phyloP scores from a whole-genome alignment of 2,888 invertebrate genomes.

The Oxyteleia sp. region DNA sequence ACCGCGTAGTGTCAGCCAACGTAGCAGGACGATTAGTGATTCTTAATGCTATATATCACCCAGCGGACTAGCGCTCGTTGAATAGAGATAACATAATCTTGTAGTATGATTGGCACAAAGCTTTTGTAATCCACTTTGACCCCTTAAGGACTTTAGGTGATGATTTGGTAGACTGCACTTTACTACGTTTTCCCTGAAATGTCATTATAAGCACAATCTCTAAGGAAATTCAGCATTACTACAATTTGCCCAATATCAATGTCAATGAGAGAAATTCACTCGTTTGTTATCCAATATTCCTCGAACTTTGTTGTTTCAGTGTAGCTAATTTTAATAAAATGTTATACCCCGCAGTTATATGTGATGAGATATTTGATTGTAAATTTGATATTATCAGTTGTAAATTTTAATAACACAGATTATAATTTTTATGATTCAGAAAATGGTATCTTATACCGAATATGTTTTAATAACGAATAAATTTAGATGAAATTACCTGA shows the following conservation, averaged over 20 bases:
- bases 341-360: too few species aligned
- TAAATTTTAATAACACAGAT: too few species aligned
- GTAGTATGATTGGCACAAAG: slow-evolving; percentile 66
- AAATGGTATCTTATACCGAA: too few species aligned
- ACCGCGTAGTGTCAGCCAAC: slow-evolving; percentile 69
- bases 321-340: neutral
- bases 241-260: slow-evolving; percentile 23
- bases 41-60: slow-evolving; percentile 66
- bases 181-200: slow-evolving; percentile 46
- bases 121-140: slow-evolving; percentile 67
- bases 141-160: slow-evolving; percentile 70
- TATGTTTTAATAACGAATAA: too few species aligned
- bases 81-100: slow-evolving; percentile 74
- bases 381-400: too few species aligned
- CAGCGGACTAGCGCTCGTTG: slow-evolving; percentile 46
- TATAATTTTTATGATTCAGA: too few species aligned
- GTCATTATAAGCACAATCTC: slow-evolving; percentile 45
- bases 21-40: slow-evolving; percentile 63
- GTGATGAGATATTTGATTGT: too few species aligned
- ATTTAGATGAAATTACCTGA: neutral
- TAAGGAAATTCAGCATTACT: slow-evolving; percentile 30
- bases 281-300: slow-evolving; percentile 2
- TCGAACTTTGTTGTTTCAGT: slow-evolving; percentile 16
- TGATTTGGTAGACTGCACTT: slow-evolving; percentile 58
- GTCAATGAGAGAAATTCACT: slow-evolving; percentile 27